A percentile compares a stretch with the other conserved stretches of the same genome.
Conservation (phyloP, 2,797 vertebrate genomes). For the Octomys mimax region DNA sequence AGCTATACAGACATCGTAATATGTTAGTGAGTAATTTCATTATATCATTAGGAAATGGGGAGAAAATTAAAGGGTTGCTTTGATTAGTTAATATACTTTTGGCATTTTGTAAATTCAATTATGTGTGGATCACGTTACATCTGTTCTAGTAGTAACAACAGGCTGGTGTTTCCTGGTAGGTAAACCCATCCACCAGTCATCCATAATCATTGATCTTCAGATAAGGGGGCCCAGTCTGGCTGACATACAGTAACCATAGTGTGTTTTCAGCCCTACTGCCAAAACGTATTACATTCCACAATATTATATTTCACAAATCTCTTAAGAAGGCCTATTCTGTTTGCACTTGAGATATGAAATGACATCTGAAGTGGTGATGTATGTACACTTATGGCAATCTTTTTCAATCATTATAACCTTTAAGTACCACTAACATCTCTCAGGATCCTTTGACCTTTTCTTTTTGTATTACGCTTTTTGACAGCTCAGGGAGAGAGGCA, state of each 20-base stretch:
- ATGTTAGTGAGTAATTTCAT: neutral
- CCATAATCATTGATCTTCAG: constrained; percentile 51
- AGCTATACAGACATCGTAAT: neutral
- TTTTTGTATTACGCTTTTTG: constrained; percentile 64
- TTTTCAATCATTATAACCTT: constrained; percentile 69
- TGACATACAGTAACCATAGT: neutral
- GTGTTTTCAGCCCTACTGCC: constrained; percentile 50
- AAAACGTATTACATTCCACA: constrained; percentile 42
- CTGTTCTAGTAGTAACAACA: constrained; percentile 66
- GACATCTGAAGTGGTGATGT: constrained; percentile 71
- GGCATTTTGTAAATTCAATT: constrained; percentile 68
- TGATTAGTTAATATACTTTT: constrained; percentile 71
- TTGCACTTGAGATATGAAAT: constrained; percentile 59
- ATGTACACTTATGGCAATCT: constrained; percentile 60
- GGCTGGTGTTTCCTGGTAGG: constrained; percentile 68
- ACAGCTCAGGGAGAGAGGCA: constrained; percentile 67
- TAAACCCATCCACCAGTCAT: constrained; percentile 68
- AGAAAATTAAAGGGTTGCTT: constrained; percentile 62
- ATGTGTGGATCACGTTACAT: constrained; percentile 51
- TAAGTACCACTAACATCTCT: constrained; percentile 64
- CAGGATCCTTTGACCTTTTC: constrained; percentile 65
- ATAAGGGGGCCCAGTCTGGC: constrained; percentile 9
- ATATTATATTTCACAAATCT: constrained; percentile 25
- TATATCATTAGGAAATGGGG: constrained; percentile 48
- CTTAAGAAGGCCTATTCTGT: constrained; percentile 44